Evolutionary conservation across 2,888 invertebrate species (phyloP), one percentile per base, ranked within the genome.

Genomic region (Dicycla oo): DNA sequence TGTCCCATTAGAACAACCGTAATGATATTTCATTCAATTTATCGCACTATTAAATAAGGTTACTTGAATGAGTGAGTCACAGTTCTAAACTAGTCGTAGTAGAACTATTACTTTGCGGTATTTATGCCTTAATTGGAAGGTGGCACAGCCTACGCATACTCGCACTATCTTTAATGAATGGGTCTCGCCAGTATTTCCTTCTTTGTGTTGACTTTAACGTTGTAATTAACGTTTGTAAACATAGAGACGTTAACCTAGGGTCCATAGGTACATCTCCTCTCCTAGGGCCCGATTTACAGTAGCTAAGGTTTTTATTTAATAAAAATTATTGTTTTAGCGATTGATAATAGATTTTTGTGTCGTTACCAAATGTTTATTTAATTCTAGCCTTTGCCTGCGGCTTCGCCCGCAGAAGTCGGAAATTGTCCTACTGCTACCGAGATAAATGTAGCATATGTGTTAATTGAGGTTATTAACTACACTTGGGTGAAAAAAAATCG

Each of bases 41-140:
- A 49, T 47, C 23, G 38, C 15, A 53, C 60, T 75, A 66, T 56
- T 20, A 65, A 54, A n/a, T 57, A 61, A 56, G 53, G 26, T 20
- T 51, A 60, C 79, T 57, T 73, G 45, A 82, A 80, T 79, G 80
- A 79, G 69, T 67, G 13, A 70, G 64, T 73, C 56, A 40, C 26
- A 63, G 43, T 15, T 11, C 26, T 57, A 56, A 66, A 69, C 64
- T 26, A 54, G 80, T 68, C 34, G 13, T 61, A 73, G 58, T 57
- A 51, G 69, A 63, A 64, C 69, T 67, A 82, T 78, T 78, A 69
- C 67, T 58, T 73, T 20, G 63, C 56, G 23, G 69, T 69, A 73
- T 78, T 80, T 80, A 80, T 70, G 20, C 83, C 80, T 78, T 80
- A 80, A 80, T 80, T 78, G 80, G 83, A 80, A 78, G 69, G 56